These are phyloP conservation scores for Denticeps clupeoides DNA, from an alignment of 2,797 vertebrate genomes.

Conservation along the genomic window DNA sequence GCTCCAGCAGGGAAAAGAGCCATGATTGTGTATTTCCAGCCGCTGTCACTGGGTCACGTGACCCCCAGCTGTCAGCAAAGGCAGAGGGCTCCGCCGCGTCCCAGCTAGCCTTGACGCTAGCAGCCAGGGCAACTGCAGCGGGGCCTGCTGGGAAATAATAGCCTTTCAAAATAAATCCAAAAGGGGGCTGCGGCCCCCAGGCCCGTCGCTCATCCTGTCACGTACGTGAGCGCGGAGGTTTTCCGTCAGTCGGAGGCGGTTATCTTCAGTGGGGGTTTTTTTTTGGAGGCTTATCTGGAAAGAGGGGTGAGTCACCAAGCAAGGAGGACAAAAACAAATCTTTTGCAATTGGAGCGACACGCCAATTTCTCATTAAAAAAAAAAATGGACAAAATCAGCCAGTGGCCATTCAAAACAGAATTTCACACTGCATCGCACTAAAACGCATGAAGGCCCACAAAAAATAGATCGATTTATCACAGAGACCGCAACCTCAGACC, in stretches of 20 bases:
- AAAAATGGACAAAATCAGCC: neutral
- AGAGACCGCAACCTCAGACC: too few species aligned
- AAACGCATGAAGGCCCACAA: too few species aligned
- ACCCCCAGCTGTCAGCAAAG: too few species aligned
- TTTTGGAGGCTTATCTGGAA: slow-evolving; percentile 19
- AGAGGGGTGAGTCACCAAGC: neutral
- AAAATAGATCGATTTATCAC: too few species aligned
- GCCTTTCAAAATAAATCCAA: neutral
- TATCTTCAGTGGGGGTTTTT: slow-evolving; percentile 14
- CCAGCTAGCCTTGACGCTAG: neutral
- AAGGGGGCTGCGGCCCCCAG: neutral
- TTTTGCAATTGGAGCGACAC: neutral
- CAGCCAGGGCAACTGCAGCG: neutral
- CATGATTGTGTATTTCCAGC: slow-evolving; percentile 43
- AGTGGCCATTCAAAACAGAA: neutral
- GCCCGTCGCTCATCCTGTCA: neutral
- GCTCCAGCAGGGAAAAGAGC: too few species aligned
- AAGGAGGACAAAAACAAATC: neutral
- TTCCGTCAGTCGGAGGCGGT: slow-evolving; percentile 4
- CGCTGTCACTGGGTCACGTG: slow-evolving; percentile 38
- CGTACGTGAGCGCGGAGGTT: slow-evolving; percentile 3
- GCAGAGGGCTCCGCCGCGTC: too few species aligned
- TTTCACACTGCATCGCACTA: too few species aligned
- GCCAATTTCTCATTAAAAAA: neutral
- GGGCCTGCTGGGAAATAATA: neutral